Percentiles rank a stretch among this genome's conserved stretches.
phyloP scores from a whole-genome alignment of 2,888 invertebrate species.

The Epistrophe eligans region DNA sequence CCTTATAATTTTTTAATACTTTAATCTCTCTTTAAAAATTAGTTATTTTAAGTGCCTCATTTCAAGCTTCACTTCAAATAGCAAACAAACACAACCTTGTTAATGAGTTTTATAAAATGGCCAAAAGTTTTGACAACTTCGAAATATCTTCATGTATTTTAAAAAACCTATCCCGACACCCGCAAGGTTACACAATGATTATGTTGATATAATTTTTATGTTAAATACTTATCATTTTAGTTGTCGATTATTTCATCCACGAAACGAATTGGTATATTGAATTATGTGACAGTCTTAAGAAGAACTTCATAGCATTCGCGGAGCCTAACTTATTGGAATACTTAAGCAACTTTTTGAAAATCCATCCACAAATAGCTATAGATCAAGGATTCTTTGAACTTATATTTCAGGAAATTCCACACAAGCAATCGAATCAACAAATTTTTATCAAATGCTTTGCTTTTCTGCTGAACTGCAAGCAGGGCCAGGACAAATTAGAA shows the following conservation, averaged over 20 bases:
- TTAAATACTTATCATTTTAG: conserved; percentile 15
- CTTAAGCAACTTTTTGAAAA: conserved; percentile 79
- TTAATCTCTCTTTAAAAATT: neutral
- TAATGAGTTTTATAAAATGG: conserved; percentile 26
- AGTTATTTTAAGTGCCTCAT: conserved; percentile 20
- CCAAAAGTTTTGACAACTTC: neutral
- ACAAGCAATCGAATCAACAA: conserved; percentile 59
- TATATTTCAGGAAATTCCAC: conserved; percentile 78
- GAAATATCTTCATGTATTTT: conserved; percentile 25
- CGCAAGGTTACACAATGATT: conserved; percentile 17
- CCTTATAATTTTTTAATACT: neutral
- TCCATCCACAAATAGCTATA: conserved; percentile 79
- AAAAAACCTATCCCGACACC: conserved; percentile 32
- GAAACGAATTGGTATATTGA: conserved; percentile 37
- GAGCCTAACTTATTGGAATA: conserved; percentile 79
- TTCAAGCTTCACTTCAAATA: conserved; percentile 40
- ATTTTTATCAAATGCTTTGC: conserved; percentile 81
- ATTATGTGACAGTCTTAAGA: conserved; percentile 7
- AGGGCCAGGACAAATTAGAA: conserved; percentile 80
- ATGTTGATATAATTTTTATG: neutral
- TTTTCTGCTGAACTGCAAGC: conserved; percentile 79
- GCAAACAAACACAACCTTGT: conserved; percentile 22
- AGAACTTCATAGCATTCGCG: neutral
- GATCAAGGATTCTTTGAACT: conserved; percentile 80
- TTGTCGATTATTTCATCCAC: conserved; percentile 47